These are phyloP conservation scores for Pygocentrus nattereri DNA, from an alignment of 2,797 vertebrate species.

Conservation along the genomic window DNA sequence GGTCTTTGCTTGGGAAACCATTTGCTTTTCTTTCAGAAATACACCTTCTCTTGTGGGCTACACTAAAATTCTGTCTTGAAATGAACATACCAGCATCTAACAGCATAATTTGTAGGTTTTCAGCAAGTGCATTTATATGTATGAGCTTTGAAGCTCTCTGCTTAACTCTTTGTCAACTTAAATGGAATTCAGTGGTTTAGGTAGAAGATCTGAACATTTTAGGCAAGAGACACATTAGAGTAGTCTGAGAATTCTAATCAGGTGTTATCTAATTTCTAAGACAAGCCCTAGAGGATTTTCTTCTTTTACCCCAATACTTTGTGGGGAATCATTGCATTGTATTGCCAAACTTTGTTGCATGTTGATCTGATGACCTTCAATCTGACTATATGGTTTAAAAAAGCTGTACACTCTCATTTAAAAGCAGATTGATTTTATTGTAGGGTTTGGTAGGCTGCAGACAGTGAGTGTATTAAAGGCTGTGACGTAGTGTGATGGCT, in stretches of 20 bases:
- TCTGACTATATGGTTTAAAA: neutral
- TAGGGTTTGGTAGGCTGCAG: constrained; percentile 20
- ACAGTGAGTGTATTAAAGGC: constrained; percentile 16
- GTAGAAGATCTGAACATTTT: neutral
- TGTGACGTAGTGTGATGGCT: constrained; percentile 29
- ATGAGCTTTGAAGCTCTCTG: neutral
- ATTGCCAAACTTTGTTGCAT: neutral
- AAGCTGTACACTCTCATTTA: neutral
- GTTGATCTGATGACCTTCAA: neutral
- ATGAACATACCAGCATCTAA: neutral
- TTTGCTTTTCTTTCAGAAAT: constrained; percentile 38
- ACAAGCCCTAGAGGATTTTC: neutral
- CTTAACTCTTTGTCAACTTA: neutral
- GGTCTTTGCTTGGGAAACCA: constrained; percentile 47
- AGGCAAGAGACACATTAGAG: neutral
- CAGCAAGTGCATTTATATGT: neutral
- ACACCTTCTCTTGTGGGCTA: neutral
- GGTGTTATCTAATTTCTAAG: neutral
- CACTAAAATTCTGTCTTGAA: neutral
- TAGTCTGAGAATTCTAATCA: neutral
- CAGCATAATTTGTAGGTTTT: neutral
- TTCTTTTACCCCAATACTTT: neutral
- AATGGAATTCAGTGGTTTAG: no score
- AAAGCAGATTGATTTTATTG: neutral
- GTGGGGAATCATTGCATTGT: neutral